phyloP scores from a whole-genome alignment of 1,140 invertebrate species.

The Trichonephila clavipes region DNA sequence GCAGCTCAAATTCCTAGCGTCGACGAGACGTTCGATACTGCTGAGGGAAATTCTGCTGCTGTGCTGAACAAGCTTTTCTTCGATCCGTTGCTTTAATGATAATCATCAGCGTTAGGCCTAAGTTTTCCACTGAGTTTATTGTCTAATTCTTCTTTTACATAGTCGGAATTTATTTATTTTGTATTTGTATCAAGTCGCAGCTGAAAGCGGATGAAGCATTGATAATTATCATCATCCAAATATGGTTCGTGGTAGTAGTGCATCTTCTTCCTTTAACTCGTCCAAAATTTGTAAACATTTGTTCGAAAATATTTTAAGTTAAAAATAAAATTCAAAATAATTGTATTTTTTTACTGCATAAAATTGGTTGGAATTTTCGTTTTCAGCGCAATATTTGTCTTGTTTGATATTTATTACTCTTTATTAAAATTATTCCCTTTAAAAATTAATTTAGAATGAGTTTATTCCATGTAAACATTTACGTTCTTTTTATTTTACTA shows the following conservation, averaged over 20 bases:
- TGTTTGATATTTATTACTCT: too few relatives aligned
- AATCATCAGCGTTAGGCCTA: slow-evolving; percentile 66
- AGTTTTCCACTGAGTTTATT: not conserved
- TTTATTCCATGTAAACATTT: too few relatives aligned
- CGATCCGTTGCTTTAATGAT: slow-evolving; percentile 69
- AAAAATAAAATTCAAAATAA: too few relatives aligned
- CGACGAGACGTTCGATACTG: slow-evolving; percentile 72
- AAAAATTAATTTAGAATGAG: too few relatives aligned
- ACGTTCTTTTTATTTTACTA: too few relatives aligned
- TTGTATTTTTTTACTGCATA: too few relatives aligned
- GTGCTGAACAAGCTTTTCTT: slow-evolving; percentile 72
- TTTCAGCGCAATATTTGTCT: too few relatives aligned
- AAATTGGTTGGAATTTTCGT: too few relatives aligned
- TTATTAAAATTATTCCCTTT: too few relatives aligned
- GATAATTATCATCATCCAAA: slow-evolving; percentile 16
- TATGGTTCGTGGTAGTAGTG: slow-evolving; percentile 10
- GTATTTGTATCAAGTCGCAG: not conserved
- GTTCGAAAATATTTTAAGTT: too few relatives aligned
- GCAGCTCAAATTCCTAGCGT: slow-evolving; percentile 74
- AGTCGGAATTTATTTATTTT: not conserved
- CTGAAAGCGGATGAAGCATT: not conserved
- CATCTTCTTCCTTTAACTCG: not conserved
- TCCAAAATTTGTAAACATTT: not conserved
- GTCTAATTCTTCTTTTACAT: not conserved
- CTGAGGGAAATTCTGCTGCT: slow-evolving; percentile 35